Evolutionary conservation across 2,113 vertebrate genomes (phyloP).

Genomic region (Canis aureus): DNA sequence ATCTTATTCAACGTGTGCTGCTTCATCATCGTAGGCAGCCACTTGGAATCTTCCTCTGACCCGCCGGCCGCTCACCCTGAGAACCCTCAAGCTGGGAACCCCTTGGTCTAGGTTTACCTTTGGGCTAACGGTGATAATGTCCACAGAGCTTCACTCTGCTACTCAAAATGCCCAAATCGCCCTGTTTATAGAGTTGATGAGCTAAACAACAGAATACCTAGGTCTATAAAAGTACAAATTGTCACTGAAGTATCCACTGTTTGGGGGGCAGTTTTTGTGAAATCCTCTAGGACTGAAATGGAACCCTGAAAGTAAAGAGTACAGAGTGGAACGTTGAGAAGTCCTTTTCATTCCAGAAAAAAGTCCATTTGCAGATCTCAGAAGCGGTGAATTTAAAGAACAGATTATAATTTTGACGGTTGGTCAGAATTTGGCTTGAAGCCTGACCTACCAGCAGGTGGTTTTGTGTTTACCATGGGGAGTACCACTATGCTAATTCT

Average conservation of each 20-base stretch:
- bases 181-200: neutral
- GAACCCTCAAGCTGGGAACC: neutral
- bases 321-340: neutral
- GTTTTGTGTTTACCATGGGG: neutral
- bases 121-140: neutral
- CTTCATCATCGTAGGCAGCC: neutral
- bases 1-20: fast-evolving
- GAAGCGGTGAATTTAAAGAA: neutral
- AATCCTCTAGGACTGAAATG: neutral
- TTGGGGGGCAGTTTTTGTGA: neutral
- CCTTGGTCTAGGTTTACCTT: neutral
- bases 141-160: neutral
- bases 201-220: neutral
- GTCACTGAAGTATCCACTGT: neutral
- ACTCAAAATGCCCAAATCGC: neutral
- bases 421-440: constrained; percentile 12
- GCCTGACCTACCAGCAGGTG: neutral
- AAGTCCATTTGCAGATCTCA: neutral
- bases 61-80: neutral
- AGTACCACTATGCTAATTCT: constrained; percentile 30
- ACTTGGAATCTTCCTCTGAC: neutral
- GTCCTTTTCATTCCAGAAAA: neutral
- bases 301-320: neutral
- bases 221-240: neutral
- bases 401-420: neutral